Conservation (phyloP, 2,113 vertebrate species). For the Mola mola region DNA sequence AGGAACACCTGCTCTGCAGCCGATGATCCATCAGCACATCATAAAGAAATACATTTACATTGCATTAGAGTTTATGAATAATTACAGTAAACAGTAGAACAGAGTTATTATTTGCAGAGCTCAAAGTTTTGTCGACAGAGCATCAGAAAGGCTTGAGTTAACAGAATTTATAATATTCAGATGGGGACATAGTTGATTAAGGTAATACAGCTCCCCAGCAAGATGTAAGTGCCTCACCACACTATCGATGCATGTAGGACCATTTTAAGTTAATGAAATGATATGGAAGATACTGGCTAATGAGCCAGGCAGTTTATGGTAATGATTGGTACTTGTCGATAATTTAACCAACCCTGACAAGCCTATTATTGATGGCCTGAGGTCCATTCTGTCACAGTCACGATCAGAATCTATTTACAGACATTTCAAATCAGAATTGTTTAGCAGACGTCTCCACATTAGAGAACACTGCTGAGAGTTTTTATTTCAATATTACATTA, state of each 20-base stretch:
- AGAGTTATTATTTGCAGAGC: slow-evolving; percentile 30
- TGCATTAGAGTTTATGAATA: slow-evolving; percentile 27
- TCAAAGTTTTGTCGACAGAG: too few species aligned
- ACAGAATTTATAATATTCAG: slow-evolving; percentile 9
- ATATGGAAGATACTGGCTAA: slow-evolving; percentile 52
- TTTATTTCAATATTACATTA: too few species aligned
- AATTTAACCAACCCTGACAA: slow-evolving; percentile 63
- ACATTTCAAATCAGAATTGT: slow-evolving; percentile 24
- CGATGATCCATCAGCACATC: slow-evolving; percentile 56
- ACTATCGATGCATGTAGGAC: slow-evolving; percentile 3
- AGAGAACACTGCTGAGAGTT: too few species aligned
- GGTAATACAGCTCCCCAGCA: slow-evolving; percentile 24
- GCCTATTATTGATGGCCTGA: slow-evolving; percentile 47
- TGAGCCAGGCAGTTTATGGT: slow-evolving; percentile 49
- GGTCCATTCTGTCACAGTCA: slow-evolving; percentile 36
- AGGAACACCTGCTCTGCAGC: slow-evolving; percentile 51
- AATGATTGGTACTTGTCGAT: slow-evolving; percentile 57
- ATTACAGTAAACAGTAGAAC: slow-evolving; percentile 46
- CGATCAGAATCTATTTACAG: slow-evolving; percentile 20
- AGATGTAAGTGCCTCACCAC: not conserved
- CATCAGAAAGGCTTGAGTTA: too few species aligned
- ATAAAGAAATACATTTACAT: slow-evolving; percentile 65
- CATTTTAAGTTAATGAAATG: slow-evolving; percentile 58
- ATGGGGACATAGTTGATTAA: not conserved
- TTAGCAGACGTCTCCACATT: slow-evolving; percentile 5